phyloP scores from a whole-genome alignment of 2,113 vertebrate genomes.

The Morone saxatilis region DNA sequence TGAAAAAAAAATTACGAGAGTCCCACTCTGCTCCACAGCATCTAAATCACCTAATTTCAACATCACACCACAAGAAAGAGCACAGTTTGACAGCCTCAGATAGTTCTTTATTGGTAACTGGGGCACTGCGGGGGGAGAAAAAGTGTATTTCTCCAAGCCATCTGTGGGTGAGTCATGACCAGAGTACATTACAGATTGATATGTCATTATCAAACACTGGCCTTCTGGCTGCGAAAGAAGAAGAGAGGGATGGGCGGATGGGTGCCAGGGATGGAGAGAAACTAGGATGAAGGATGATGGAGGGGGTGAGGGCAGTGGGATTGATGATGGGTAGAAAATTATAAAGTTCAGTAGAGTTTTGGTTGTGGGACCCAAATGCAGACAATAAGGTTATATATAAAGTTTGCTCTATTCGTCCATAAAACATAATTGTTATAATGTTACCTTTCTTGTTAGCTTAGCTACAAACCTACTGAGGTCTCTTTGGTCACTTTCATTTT shows the following conservation, averaged over 20 bases:
- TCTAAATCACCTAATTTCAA: conserved; percentile 74
- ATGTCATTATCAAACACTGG: conserved; percentile 78
- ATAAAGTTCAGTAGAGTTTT: not conserved
- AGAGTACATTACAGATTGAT: conserved; percentile 74
- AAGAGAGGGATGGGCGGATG: conserved; percentile 35
- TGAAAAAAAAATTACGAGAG: conserved; percentile 57
- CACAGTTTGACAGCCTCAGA: conserved; percentile 63
- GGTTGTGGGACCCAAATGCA: not conserved
- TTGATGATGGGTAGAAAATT: conserved; percentile 22
- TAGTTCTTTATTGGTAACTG: conserved; percentile 76
- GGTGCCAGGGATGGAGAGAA: conserved; percentile 48
- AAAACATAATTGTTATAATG: too few relatives aligned
- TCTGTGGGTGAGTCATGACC: conserved; percentile 81
- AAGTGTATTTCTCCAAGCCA: conserved; percentile 62
- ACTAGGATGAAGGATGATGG: conserved; percentile 44
- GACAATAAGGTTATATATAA: not conserved
- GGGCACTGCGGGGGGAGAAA: conserved; percentile 55
- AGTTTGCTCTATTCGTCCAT: too few relatives aligned
- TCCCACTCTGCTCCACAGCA: conserved; percentile 40
- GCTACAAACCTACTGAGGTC: too few relatives aligned
- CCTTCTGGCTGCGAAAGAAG: conserved; percentile 63
- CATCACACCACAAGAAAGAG: conserved; percentile 58
- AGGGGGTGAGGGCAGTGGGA: conserved; percentile 9
- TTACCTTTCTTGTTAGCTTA: too few relatives aligned
- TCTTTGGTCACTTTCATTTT: too few relatives aligned